phyloP scores from a whole-genome alignment of 2,888 invertebrate genomes.

The Leptarthrus brevirostris region DNA sequence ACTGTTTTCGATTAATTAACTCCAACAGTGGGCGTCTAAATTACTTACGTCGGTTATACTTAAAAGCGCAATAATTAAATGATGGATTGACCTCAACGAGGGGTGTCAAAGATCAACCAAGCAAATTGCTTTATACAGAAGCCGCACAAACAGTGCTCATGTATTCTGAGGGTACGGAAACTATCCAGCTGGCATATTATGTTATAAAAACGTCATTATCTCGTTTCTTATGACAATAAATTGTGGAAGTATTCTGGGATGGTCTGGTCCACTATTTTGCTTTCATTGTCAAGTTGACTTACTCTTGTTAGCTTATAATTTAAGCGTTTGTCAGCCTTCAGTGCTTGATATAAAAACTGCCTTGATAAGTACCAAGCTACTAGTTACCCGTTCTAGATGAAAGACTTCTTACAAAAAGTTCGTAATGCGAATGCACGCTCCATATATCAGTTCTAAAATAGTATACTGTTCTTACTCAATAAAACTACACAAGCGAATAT shows the following conservation, averaged over 20 bases:
- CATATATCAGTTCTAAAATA: no score
- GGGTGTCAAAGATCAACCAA: not conserved
- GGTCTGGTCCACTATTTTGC: not conserved
- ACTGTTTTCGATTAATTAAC: slow-evolving; percentile 31
- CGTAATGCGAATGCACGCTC: not conserved
- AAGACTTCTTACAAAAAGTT: no score
- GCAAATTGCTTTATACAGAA: not conserved
- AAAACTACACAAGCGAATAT: no score
- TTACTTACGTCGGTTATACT: not conserved
- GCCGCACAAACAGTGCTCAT: not conserved
- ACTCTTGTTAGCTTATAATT: not conserved
- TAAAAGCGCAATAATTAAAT: slow-evolving; percentile 13
- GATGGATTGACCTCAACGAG: slow-evolving; percentile 10
- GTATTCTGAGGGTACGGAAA: not conserved
- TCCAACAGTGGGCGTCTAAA: slow-evolving; percentile 30
- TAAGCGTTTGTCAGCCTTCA: no score
- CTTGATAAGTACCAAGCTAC: no score
- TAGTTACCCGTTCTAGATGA: no score
- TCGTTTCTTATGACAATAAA: slow-evolving; percentile 13
- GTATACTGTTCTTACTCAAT: no score
- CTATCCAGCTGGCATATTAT: not conserved
- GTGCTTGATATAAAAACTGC: no score
- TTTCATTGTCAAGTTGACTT: not conserved
- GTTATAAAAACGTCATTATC: slow-evolving; percentile 7
- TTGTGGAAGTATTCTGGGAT: not conserved